Base-by-base conservation (phyloP, 2,888 invertebrate genomes). In the Drosophila paranaensis region DNA sequence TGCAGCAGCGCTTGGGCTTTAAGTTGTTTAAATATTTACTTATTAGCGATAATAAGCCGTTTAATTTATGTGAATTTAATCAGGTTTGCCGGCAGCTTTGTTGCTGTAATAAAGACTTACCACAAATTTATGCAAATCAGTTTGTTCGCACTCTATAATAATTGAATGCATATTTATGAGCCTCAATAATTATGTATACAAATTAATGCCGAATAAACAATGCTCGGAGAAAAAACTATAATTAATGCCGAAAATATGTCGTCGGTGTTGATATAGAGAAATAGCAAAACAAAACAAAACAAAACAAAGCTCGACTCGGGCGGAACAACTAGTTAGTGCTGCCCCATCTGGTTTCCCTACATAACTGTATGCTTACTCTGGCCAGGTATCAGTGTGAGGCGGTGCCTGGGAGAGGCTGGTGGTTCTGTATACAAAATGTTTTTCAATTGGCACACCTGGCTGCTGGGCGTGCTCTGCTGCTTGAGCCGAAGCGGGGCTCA, bases 131-230 rank as follows among this genome's bases (percentile, higher is more conserved):
- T 84, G 85, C 71, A 84, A 72, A 89, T 78, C 67, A 64, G 60
- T 74, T 62, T 74, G 82, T 83, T 83, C 89, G 64, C 83, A 83
- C 83, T 81, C 84, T 63, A 88, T 88, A 71, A 84, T 77, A 69
- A 70, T 69, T 57, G 71, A 78, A 81, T 89, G 89, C 79, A 83
- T 83, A 87, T 84, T 87, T 62, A 83, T 84, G 65, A 74, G 88
- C 45, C 58, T 54, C 60, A 35, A 60, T 66, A 66, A 80, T 79
- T 61, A 70, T 60, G 65, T 66, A 71, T 60, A 75, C 71, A 75
- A 60, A 68, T 61, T 25, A 67, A 56, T 69, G 55, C 43, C 11
- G 33, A 57, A 50, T 27, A 45, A 46, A 54, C 14, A 51, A 25
- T 25, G 39, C 13, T 9, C 35, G 33, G 27, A 48, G 2, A 27